phyloP scores from a whole-genome alignment of 2,888 invertebrate genomes.

The Lasioglossum lativentre region DNA sequence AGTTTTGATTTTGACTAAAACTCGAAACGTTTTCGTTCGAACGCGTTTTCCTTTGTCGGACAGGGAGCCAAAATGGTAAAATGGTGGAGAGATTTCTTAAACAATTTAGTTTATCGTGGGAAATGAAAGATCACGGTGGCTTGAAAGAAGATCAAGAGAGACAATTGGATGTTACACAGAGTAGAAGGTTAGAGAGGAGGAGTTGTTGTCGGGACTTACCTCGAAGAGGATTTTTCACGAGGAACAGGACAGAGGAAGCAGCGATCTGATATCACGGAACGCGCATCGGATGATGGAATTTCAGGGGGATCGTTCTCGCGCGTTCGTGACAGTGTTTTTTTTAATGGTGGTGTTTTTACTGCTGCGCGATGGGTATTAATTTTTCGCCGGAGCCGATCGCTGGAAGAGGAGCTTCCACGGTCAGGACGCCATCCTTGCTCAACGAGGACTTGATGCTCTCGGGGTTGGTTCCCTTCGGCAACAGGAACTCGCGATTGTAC shows the following conservation, averaged over 20 bases:
- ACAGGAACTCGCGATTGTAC: conserved; percentile 98
- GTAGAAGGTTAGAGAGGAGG: not conserved
- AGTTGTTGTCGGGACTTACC: conserved; percentile 7
- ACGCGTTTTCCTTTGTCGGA: not conserved
- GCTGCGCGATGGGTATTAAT: conserved; percentile 92
- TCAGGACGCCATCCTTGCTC: conserved; percentile 97
- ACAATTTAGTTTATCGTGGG: not conserved
- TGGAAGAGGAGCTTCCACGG: conserved; percentile 98
- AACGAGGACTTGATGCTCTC: conserved; percentile 98
- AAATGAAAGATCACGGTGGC: not conserved
- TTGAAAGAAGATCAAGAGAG: not conserved
- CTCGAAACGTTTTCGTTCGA: not conserved
- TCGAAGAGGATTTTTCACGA: conserved; percentile 9
- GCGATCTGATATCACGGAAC: conserved; percentile 27
- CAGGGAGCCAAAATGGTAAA: not conserved
- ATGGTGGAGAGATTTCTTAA: not conserved
- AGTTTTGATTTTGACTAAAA: not conserved
- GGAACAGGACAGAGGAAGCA: conserved; percentile 25
- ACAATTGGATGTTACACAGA: not conserved
- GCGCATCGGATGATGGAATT: conserved; percentile 38
- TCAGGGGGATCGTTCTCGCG: conserved; percentile 27
- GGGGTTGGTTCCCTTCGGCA: conserved; percentile 98
- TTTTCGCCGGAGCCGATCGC: conserved; percentile 92
- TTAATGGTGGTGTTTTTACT: conserved; percentile 79
- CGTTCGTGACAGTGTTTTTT: conserved; percentile 14